Evolutionary conservation across 2,113 vertebrate species (phyloP).

Genomic region (Penelope pileata): DNA sequence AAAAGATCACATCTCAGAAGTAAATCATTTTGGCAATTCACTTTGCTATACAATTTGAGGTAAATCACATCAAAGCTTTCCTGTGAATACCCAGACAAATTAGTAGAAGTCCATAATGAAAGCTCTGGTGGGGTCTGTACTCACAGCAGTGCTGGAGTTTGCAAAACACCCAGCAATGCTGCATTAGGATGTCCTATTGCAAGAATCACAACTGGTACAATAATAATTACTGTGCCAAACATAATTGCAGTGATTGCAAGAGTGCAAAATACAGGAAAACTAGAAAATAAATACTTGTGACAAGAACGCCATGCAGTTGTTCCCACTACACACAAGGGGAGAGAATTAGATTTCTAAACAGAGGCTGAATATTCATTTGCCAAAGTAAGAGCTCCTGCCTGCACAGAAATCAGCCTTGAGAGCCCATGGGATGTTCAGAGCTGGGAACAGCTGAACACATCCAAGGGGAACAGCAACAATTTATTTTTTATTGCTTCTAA

Average conservation of each 20-base stretch:
- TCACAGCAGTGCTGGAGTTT: not conserved
- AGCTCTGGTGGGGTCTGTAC: not conserved
- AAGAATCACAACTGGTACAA: not conserved
- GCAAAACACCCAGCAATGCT: not conserved
- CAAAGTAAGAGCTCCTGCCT: not conserved
- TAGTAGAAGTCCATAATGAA: not conserved
- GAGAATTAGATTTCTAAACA: constrained; percentile 36
- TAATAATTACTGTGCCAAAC: not conserved
- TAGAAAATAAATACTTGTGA: not conserved
- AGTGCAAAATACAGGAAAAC: not conserved
- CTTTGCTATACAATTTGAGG: not conserved
- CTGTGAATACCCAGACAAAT: not conserved
- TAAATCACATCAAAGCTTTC: not conserved
- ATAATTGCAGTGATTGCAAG: not conserved
- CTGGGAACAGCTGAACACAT: not conserved
- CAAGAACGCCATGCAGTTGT: not conserved
- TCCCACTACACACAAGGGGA: not conserved
- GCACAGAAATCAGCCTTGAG: not conserved
- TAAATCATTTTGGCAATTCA: not conserved
- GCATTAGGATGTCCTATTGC: not conserved
- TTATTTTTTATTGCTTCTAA: not conserved
- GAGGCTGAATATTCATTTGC: not conserved
- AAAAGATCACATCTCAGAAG: not conserved
- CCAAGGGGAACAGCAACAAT: not conserved
- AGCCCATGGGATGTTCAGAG: not conserved